A percentile compares a stretch with the other conserved stretches of the same genome.
These are phyloP conservation scores for Apis dorsata DNA, from an alignment of 1,140 invertebrate genomes.

Conservation along the genomic window DNA sequence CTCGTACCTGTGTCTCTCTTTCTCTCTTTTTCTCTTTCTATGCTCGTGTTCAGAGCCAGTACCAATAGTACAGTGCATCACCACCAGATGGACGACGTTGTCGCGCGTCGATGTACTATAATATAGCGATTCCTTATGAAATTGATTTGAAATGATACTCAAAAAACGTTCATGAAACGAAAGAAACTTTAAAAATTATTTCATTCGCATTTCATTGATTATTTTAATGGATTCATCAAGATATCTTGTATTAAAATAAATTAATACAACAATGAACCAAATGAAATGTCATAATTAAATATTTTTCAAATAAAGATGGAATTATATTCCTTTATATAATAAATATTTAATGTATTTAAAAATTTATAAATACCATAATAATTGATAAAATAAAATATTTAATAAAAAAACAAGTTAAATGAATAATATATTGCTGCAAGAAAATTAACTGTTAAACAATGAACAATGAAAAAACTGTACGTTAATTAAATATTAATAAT, in stretches of 20 bases:
- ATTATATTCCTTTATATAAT: neutral
- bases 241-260: neutral
- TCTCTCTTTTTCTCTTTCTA: conserved; percentile 37
- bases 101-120: conserved; percentile 20
- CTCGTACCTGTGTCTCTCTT: conserved; percentile 46
- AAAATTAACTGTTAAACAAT: neutral
- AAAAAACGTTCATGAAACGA: neutral
- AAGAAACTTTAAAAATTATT: neutral
- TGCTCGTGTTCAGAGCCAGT: conserved; percentile 56
- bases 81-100: conserved; percentile 67
- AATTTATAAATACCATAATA: neutral
- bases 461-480: neutral
- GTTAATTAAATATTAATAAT: neutral
- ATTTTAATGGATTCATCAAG: neutral
- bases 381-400: neutral
- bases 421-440: neutral
- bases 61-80: conserved; percentile 72
- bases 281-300: neutral
- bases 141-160: conserved; percentile 20
- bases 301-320: neutral
- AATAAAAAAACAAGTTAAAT: neutral
- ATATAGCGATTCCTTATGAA: neutral
- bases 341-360: neutral
- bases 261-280: no score
- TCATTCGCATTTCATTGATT: neutral